Percentiles rank a stretch among this genome's conserved stretches.
Conservation (phyloP, 2,888 invertebrate species). For the Cosmopolites sordidus region DNA sequence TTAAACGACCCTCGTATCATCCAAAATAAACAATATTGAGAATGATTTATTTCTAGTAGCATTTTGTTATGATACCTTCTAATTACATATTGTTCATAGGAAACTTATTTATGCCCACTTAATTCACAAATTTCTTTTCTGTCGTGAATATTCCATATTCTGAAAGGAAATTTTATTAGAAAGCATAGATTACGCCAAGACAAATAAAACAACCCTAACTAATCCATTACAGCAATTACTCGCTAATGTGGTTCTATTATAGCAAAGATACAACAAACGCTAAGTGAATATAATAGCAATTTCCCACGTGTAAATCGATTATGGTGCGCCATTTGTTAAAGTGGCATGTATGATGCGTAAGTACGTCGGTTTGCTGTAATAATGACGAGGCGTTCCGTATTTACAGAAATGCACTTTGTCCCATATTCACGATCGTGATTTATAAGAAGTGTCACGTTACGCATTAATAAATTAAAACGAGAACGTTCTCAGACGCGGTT, state of each 20-base stretch:
- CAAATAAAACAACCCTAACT: neutral
- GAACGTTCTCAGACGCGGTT: no score
- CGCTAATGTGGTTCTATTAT: constrained; percentile 11
- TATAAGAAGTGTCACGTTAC: neutral
- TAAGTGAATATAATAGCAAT: constrained; percentile 14
- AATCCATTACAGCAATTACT: constrained; percentile 10
- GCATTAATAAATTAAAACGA: neutral
- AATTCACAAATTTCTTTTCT: no score
- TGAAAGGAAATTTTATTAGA: no score
- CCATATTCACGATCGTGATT: neutral
- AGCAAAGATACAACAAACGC: constrained; percentile 9
- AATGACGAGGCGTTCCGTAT: neutral
- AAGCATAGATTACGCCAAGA: no score
- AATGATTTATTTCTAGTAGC: no score
- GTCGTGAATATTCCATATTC: no score
- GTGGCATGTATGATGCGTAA: constrained; percentile 7
- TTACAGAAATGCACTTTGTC: neutral
- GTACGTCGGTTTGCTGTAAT: constrained; percentile 1
- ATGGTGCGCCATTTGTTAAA: constrained; percentile 6
- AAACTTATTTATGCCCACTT: no score
- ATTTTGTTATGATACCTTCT: no score
- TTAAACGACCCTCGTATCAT: no score
- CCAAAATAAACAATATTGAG: no score
- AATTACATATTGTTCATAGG: no score
- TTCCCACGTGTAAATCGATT: constrained; percentile 14